Base-by-base conservation (phyloP, 53 echinoderm and acorn worm species). In the Henricia sp. region DNA sequence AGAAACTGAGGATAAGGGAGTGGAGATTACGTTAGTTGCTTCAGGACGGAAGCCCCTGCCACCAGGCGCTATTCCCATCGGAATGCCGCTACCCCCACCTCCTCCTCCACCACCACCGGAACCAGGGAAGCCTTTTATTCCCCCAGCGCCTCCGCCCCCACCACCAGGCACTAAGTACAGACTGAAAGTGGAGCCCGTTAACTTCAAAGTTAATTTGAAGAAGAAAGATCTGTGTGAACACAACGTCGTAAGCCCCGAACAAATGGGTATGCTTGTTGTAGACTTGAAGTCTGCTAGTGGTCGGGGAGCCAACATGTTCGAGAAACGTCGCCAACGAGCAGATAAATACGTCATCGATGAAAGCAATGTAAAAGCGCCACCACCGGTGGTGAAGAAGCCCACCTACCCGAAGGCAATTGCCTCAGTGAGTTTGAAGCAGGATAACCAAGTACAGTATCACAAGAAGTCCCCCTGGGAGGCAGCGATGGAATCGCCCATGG, bases 261-360 rank as follows among this genome's bases (percentile, higher is more conserved):
- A 88, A 55, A 92, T 90, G 59, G 83, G 88, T 32, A 40, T 82
- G 27, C 88, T 96, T 5, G 93, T 91, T 11, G 84, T 75, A 32
- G 93, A 90, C 51, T 82, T 96, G 78, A 91, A 88, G 67, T 67
- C 90, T 11, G 78, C 83, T 41, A 68, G 57, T 0, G 93, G 93
- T 9, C 82, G 92, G n/a, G 96, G 91, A 21, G 91, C 93, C 29
- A 69, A 82, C 40, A 96, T 96, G 96, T 96, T 96, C 39, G 93
- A 91, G 51, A 87, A 87, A 71, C 60, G 93, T 36, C 91, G 93
- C 39, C 67, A 87, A 77, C 90, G 96, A 21, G 87, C 93, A 33
- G 93, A 96, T 85, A 78, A 96, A 48, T 96, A 84, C 72, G 96
- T 96, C 36, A 73, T 95, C 38, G 94, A 94, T 44, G 94, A 94